Conservation (phyloP, 2,888 invertebrate genomes). For the Didymodactylos carnosus region DNA sequence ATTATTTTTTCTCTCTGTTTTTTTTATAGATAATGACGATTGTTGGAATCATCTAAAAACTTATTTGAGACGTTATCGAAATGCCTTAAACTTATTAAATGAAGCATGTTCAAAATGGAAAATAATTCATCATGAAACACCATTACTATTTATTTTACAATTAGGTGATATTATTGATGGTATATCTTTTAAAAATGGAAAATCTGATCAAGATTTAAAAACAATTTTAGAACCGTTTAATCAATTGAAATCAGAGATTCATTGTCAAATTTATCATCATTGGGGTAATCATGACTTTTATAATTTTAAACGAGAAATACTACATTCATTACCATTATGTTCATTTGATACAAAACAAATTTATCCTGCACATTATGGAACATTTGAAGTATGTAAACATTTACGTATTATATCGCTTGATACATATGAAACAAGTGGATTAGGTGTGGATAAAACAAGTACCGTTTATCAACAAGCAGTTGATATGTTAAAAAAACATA, state of each 20-base stretch:
- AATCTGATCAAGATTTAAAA: not conserved
- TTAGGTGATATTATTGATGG: constrained; percentile 35
- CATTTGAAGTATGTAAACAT: not conserved
- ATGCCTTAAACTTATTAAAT: constrained; percentile 23
- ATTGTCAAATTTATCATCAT: constrained; percentile 22
- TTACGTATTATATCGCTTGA: not conserved
- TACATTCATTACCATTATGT: constrained; percentile 14
- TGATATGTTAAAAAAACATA: constrained; percentile 21
- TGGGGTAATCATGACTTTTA: constrained; percentile 36
- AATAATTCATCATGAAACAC: constrained; percentile 1
- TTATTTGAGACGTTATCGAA: constrained; percentile 27
- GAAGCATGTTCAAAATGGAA: constrained; percentile 26
- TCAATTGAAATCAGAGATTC: not conserved
- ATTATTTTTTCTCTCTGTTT: no score
- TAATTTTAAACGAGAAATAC: constrained; percentile 25
- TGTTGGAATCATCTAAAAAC: constrained; percentile 24
- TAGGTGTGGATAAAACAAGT: constrained; percentile 22
- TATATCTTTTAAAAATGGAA: not conserved
- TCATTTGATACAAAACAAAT: not conserved
- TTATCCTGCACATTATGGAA: not conserved
- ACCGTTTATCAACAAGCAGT: constrained; percentile 21
- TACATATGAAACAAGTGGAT: constrained; percentile 26
- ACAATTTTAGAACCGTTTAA: not conserved
- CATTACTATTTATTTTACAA: constrained; percentile 27
- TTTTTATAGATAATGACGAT: constrained; percentile 30